phyloP scores from a whole-genome alignment of 2,797 vertebrate species.

The Pseudochirops corinnae region DNA sequence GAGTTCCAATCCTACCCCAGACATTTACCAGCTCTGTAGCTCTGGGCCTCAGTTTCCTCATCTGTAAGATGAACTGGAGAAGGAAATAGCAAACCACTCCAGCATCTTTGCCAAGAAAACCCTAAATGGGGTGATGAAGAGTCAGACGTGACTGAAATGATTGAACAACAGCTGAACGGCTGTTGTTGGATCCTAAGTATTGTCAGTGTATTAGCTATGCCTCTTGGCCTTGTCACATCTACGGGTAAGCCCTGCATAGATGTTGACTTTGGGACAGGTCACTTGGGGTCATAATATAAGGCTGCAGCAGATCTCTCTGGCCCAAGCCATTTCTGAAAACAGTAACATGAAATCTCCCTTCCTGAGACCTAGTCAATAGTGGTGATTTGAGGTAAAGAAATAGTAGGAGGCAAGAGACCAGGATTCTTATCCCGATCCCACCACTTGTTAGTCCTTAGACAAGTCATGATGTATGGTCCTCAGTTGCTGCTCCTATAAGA shows the following conservation, averaged over 20 bases:
- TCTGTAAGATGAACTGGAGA: too few relatives aligned
- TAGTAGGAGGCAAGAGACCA: neutral
- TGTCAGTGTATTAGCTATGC: neutral
- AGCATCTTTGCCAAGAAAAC: too few relatives aligned
- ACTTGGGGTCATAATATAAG: neutral
- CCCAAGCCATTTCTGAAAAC: neutral
- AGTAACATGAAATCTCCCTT: neutral
- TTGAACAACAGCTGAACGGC: too few relatives aligned
- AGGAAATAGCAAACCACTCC: too few relatives aligned
- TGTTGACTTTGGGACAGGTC: neutral
- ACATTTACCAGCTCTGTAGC: neutral
- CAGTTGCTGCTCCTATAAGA: neutral
- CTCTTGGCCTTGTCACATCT: neutral
- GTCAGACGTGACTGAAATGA: too few relatives aligned
- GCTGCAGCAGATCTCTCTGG: neutral
- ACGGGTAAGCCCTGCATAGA: neutral
- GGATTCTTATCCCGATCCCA: neutral
- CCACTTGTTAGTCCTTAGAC: neutral
- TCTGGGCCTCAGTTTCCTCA: neutral
- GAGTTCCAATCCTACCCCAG: neutral
- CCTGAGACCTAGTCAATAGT: neutral
- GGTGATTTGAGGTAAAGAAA: neutral
- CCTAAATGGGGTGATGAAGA: too few relatives aligned
- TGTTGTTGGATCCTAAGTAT: neutral
- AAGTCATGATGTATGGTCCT: neutral